phyloP scores from a whole-genome alignment of 2,888 invertebrate genomes.

The Yponomeuta plumbellus region DNA sequence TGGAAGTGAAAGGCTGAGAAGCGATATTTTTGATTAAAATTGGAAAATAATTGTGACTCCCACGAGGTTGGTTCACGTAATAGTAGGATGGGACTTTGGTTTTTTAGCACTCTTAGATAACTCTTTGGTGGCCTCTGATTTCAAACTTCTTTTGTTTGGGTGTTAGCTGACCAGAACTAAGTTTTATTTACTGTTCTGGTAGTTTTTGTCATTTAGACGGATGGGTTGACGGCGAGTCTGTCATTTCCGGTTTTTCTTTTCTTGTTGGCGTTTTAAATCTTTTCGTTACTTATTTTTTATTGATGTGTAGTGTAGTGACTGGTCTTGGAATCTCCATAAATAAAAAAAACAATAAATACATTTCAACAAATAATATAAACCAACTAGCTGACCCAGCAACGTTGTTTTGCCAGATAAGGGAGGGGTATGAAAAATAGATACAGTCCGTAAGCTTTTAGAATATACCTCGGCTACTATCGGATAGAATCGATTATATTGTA shows the following conservation, averaged over 20 bases:
- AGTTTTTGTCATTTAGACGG: constrained; percentile 49
- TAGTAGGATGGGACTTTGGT: constrained; percentile 28
- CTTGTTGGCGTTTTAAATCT: constrained; percentile 9
- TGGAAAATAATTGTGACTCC: constrained; percentile 76
- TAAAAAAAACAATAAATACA: no score
- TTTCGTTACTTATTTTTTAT: no score
- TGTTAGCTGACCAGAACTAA: neutral
- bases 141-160: neutral
- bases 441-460: no score
- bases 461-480: no score
- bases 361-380: no score
- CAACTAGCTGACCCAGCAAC: no score
- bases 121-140: neutral
- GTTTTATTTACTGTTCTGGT: constrained; percentile 33
- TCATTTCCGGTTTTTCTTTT: constrained; percentile 44
- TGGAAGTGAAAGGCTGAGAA: constrained; percentile 72
- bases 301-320: no score
- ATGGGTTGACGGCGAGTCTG: constrained; percentile 48
- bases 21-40: constrained; percentile 75
- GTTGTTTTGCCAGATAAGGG: no score
- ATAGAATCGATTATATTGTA: no score
- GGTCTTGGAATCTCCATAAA: no score
- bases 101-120: constrained; percentile 15
- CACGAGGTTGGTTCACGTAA: constrained; percentile 62
- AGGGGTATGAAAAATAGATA: no score